Conservation (phyloP, 1,140 invertebrate genomes). For the Drosophila pseudoananassae region DNA sequence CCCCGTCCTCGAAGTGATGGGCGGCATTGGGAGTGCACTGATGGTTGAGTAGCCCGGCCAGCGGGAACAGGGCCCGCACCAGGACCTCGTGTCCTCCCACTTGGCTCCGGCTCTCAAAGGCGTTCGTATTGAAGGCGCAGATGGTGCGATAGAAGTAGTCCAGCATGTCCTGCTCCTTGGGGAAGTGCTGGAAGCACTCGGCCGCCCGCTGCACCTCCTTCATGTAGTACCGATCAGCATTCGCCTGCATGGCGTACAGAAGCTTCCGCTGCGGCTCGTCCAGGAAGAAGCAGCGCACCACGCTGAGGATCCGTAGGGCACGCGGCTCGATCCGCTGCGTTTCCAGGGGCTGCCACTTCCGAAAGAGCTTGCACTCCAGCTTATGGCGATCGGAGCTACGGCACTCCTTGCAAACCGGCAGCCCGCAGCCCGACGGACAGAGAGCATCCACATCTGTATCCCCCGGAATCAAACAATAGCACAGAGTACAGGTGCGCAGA, state of each 20-base stretch:
- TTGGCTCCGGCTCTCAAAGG: constrained; percentile 88
- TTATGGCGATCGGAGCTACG: constrained; percentile 85
- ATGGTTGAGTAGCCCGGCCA: constrained; percentile 90
- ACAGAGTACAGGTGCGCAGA: constrained; percentile 67
- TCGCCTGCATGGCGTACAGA: constrained; percentile 86
- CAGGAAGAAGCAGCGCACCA: constrained; percentile 87
- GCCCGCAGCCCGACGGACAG: constrained; percentile 83
- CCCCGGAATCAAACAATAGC: constrained; percentile 60
- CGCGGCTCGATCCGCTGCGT: constrained; percentile 84
- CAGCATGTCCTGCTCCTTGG: constrained; percentile 87
- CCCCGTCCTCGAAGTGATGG: constrained; percentile 87
- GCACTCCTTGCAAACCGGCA: constrained; percentile 85
- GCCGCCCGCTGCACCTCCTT: constrained; percentile 87
- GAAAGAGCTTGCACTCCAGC: constrained; percentile 87
- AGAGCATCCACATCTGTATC: constrained; percentile 70
- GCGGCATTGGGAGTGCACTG: constrained; percentile 90
- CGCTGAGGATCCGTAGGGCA: constrained; percentile 85
- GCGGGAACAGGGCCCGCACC: constrained; percentile 89
- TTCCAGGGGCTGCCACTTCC: constrained; percentile 85
- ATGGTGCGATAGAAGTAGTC: constrained; percentile 84
- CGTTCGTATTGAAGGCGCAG: constrained; percentile 89
- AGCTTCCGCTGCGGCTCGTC: constrained; percentile 85
- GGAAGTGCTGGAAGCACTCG: constrained; percentile 85
- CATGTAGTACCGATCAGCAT: constrained; percentile 85
- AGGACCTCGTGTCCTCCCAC: constrained; percentile 85